Percentiles rank a stretch among this genome's conserved stretches.
Conservation (phyloP, 2,888 invertebrate genomes). For the Polymixis lichenea region DNA sequence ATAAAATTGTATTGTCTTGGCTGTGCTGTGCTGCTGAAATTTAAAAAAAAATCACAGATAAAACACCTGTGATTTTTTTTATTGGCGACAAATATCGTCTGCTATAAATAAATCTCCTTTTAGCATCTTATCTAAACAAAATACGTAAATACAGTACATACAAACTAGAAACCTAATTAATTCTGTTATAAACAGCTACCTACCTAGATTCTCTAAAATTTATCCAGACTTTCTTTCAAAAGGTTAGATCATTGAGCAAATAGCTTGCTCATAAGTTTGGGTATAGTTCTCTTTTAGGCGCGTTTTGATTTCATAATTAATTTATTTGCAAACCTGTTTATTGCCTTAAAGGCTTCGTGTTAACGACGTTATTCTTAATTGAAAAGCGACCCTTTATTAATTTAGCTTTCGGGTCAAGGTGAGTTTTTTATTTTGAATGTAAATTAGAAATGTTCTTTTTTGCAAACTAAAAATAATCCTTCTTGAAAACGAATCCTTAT, state of each 20-base stretch:
- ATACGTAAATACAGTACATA: background rate
- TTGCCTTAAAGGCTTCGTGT: conserved; percentile 33
- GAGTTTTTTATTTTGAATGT: conserved; percentile 35
- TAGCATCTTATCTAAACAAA: background rate
- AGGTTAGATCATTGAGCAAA: conserved; percentile 7
- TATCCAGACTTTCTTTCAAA: conserved; percentile 9
- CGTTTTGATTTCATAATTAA: conserved; percentile 32
- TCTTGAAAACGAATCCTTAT: background rate
- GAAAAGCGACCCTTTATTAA: conserved; percentile 45
- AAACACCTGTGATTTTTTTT: no score
- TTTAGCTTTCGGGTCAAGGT: conserved; percentile 36
- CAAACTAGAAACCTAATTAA: background rate
- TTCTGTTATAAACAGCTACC: background rate
- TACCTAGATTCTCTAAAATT: conserved; percentile 5
- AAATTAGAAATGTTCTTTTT: conserved; percentile 23
- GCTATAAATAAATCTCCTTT: background rate
- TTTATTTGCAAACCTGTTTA: conserved; percentile 50
- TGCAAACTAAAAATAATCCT: background rate
- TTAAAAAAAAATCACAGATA: no score
- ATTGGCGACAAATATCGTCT: background rate
- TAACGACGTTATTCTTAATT: conserved; percentile 56
- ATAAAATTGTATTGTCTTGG: background rate
- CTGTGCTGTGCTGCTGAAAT: no score
- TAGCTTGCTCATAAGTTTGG: conserved; percentile 19
- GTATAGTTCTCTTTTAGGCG: conserved; percentile 24